These are phyloP conservation scores for Kuschelorhynchus macadamiae DNA, from an alignment of 2,888 invertebrate genomes.

Conservation along the genomic window DNA sequence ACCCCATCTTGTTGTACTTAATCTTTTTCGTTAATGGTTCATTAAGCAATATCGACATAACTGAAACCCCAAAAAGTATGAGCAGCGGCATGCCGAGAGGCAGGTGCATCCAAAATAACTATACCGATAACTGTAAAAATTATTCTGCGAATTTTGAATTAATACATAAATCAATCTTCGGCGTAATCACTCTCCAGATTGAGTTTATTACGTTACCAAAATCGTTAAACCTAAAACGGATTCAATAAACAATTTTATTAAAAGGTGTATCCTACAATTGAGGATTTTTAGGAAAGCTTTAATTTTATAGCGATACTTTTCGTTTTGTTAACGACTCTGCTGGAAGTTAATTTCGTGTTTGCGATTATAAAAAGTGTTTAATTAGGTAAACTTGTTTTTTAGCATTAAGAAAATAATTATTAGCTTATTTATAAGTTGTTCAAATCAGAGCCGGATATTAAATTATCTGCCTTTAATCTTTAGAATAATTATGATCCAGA, in stretches of 20 bases:
- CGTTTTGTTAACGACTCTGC: no score
- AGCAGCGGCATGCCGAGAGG: slow-evolving; percentile 18
- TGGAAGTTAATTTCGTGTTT: no score
- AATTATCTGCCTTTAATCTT: no score
- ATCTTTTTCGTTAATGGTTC: not conserved
- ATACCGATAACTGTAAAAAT: slow-evolving; percentile 44
- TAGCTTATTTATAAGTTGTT: no score
- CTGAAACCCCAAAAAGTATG: slow-evolving; percentile 17
- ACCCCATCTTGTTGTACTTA: no score
- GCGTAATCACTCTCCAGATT: slow-evolving; percentile 30
- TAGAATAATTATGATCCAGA: no score
- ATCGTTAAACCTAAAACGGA: slow-evolving; percentile 25
- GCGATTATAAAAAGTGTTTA: no score
- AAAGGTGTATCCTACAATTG: slow-evolving; percentile 18
- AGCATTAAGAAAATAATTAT: no score
- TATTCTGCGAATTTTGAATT: slow-evolving; percentile 37
- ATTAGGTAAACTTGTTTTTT: no score
- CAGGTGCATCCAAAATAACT: slow-evolving; percentile 32
- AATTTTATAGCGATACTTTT: not conserved
- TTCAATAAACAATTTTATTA: slow-evolving; percentile 37
- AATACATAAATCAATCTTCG: slow-evolving; percentile 45
- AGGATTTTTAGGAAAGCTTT: not conserved
- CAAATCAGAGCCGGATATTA: no score
- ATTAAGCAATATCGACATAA: slow-evolving; percentile 10
- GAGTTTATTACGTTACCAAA: slow-evolving; percentile 34